Evolutionary conservation across 2,888 invertebrate species (phyloP).

Genomic region (Volucella zonaria): DNA sequence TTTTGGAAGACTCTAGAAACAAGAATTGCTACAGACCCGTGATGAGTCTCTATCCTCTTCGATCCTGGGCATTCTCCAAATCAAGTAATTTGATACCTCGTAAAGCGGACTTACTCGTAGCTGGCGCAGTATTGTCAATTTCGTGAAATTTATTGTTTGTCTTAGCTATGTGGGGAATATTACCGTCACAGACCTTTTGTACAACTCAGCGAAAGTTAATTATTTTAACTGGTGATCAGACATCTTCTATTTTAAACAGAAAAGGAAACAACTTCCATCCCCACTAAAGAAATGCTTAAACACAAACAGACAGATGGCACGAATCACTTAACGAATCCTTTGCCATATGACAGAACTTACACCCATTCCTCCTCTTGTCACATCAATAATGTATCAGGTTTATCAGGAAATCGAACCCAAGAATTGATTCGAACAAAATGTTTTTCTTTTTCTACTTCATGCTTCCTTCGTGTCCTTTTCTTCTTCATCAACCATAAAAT

Average conservation of each 20-base stretch:
- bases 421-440: constrained; percentile 47
- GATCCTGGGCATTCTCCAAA: no score
- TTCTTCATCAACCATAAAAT: constrained; percentile 49
- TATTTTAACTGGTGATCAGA: no score
- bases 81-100: no score
- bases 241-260: background rate
- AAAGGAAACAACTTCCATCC: background rate
- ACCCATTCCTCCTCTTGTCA: background rate
- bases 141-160: no score
- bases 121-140: no score
- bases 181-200: no score
- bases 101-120: no score
- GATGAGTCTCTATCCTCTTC: no score
- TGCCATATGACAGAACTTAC: constrained; percentile 8
- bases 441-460: constrained; percentile 21
- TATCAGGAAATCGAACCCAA: constrained; percentile 40
- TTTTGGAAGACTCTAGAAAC: no score
- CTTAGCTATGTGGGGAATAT: no score
- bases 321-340: constrained; percentile 26
- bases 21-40: no score
- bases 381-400: constrained; percentile 53
- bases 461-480: constrained; percentile 15
- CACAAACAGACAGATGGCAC: constrained; percentile 3
- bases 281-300: background rate
- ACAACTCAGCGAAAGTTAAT: no score